Base-by-base conservation (phyloP, 2,888 invertebrate species). In the Meta bourneti region DNA sequence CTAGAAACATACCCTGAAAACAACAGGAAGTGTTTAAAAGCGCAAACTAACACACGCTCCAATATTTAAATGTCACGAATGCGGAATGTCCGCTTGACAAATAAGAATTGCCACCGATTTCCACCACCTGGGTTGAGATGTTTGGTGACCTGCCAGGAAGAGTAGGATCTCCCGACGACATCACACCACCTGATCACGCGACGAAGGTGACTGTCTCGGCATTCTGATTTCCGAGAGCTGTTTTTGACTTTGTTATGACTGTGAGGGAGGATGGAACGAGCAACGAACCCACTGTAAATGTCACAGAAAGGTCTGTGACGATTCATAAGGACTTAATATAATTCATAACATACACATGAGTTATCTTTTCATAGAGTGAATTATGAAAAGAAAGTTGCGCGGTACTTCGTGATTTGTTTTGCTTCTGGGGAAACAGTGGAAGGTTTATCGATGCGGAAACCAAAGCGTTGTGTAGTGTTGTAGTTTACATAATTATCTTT, bases 91-190 rank as follows among this genome's bases (percentile, higher is more conserved):
- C 51, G 49, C 51, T 19, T 51, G 51, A n/a, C 49, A 77, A 77
- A 51, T 51, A 77, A 34, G 34, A 34, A 34, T 34, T 16, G n/a
- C n/a, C 51, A 51, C 20, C 61, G 61, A 19, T 61, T 34, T 61
- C 79, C 69, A 70, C 69, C 81, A 81, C 81, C 70, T 70, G 81
- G 81, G 49, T 20, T 34, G 69, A 54, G 54, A 70, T 70, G 49
- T 16, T 75, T 84, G 84, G 61, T 75, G 61, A 34, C n/a, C 74
- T 84, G 84, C 84, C 84, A 84, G 74, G 52, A 54, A 72, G 52
- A 52, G 20, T 61, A 72, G 71, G 72, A 49, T 72, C 82, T 51
- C 72, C 52, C 52, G 72, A 72, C 71, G 72, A 82, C 82, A 51
- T 13, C 52, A n/a, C 54, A 84, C 54, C 75, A 54, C 74, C 75